Base-by-base conservation (phyloP, 2,888 invertebrate genomes). In the Leptura quadrifasciata region DNA sequence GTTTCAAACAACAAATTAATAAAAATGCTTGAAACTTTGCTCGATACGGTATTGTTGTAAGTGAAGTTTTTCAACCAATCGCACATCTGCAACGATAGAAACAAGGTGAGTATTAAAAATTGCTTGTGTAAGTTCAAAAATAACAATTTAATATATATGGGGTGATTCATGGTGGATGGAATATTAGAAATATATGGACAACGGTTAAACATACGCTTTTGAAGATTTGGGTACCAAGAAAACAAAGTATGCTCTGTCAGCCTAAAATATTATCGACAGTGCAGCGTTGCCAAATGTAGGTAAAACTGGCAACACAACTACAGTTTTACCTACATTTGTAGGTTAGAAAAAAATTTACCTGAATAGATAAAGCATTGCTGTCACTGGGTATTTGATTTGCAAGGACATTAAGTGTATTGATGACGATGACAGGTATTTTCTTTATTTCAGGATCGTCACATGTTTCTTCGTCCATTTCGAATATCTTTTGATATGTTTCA, bases 61-160 rank as follows among this genome's bases (percentile, higher is more conserved):
- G 87, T 85, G 74, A 86, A 85, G 64, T 85, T 84, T 75, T 88
- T 88, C 73, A 89, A 78, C 90, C 90, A 90, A 9, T 88, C 87
- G 17, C 87, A 82, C 71, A 88, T 82, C 90, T 90, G 77, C 73
- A 86, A 85, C 80, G 63, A 64, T 17, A 20, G 1, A 5, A 54
- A 35, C 12, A 57, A 31, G 12, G 27, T 31, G 6, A 31, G 8
- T 31, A 31, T 20, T 0, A 17, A 74, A 52, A 24, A 9, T 58
- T 17, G 20, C 6, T 8, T 31, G 27, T 31, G 5, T 24, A 24
- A 3, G 24, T 24, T 24, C 5, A 24, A 24, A 24, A 24, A 24
- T 24, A 24, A 24, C 24, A 2, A 24, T 24, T 24, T 24, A 24
- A 24, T 24, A 24, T 24, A 5, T n/a, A n/a, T n/a, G n/a, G n/a